These are phyloP conservation scores for Triplophysa dalaica DNA, from an alignment of 2,113 vertebrate species.

Conservation along the genomic window DNA sequence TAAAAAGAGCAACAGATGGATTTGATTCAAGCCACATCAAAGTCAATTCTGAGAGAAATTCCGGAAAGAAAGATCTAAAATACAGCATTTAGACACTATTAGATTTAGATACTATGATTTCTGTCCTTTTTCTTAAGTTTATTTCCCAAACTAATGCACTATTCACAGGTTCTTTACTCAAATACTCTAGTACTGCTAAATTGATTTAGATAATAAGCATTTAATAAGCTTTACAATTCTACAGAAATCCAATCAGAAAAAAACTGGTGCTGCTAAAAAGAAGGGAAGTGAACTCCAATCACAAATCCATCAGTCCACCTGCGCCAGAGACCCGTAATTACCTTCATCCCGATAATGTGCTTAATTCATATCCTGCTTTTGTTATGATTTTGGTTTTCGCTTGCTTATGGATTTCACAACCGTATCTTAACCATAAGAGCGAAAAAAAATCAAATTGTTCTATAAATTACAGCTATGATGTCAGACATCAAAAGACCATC, in stretches of 20 bases:
- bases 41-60: neutral
- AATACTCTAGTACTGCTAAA: slow-evolving; percentile 38
- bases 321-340: slow-evolving; percentile 71
- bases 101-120: neutral
- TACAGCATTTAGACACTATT: neutral
- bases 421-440: slow-evolving; percentile 45
- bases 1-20: neutral
- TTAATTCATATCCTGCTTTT: slow-evolving; percentile 75
- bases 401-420: slow-evolving; percentile 64
- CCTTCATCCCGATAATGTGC: slow-evolving; percentile 76
- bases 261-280: slow-evolving; percentile 44
- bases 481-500: no score
- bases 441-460: no score
- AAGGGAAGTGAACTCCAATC: slow-evolving; percentile 71
- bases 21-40: neutral
- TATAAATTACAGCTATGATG: no score
- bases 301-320: slow-evolving; percentile 69
- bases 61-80: neutral
- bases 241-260: slow-evolving; percentile 66
- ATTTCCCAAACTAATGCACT: neutral
- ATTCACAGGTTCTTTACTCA: slow-evolving; percentile 56
- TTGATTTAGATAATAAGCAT: slow-evolving; percentile 61
- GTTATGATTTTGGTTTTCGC: slow-evolving; percentile 56
- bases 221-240: slow-evolving; percentile 76
- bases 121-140: neutral